Percentiles rank a stretch among this genome's conserved stretches.
phyloP scores from a whole-genome alignment of 2,113 vertebrate genomes.

The Rynchops niger region DNA sequence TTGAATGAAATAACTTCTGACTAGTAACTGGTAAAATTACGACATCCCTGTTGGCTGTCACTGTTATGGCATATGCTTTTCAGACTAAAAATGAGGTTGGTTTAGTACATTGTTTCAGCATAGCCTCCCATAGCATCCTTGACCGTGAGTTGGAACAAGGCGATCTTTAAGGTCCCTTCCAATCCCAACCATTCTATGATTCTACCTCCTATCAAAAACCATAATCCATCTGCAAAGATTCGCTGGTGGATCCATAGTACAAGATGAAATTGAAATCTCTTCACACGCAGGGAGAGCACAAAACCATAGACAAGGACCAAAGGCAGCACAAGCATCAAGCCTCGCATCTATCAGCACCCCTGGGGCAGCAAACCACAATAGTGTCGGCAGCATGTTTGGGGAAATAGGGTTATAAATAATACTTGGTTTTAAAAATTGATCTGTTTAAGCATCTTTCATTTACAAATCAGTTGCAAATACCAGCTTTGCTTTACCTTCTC shows the following conservation, averaged over 20 bases:
- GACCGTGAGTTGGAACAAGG: too few species aligned
- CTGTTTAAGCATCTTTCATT: not conserved
- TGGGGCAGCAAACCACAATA: not conserved
- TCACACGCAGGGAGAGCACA: not conserved
- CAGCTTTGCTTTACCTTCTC: not conserved
- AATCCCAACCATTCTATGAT: too few species aligned
- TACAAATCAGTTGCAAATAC: not conserved
- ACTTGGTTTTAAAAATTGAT: not conserved
- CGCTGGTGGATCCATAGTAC: not conserved
- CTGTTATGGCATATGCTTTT: not conserved
- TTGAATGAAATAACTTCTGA: not conserved
- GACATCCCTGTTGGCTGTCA: not conserved
- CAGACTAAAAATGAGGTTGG: not conserved
- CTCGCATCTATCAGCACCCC: not conserved
- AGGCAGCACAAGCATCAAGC: not conserved
- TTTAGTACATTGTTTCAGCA: not conserved
- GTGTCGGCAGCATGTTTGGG: not conserved
- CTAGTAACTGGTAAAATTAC: not conserved
- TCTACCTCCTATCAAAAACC: not conserved
- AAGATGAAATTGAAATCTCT: not conserved
- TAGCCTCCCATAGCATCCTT: too few species aligned
- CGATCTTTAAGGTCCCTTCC: too few species aligned
- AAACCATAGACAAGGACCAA: not conserved
- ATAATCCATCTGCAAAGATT: not conserved
- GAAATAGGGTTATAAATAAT: not conserved